Percentiles rank a stretch among this genome's conserved stretches.
Evolutionary conservation across 2,888 invertebrate species (phyloP).

Genomic region (Lasioglossum malachurum): DNA sequence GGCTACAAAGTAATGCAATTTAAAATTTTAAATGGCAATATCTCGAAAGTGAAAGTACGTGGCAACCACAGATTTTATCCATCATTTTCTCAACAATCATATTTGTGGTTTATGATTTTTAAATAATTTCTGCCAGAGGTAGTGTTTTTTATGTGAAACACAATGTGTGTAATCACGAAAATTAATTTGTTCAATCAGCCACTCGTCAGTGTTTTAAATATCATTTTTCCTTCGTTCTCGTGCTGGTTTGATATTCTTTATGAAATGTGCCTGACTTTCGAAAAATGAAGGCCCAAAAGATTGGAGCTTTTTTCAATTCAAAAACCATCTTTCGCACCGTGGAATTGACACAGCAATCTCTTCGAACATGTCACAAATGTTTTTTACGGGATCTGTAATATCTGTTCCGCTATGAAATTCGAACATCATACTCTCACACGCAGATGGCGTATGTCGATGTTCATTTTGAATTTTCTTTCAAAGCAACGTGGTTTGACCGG

Average conservation of each 20-base stretch:
- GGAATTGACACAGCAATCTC: slow-evolving; percentile 2
- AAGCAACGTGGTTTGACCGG: not conserved
- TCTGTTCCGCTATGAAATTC: not conserved
- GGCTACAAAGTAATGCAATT: too few species aligned
- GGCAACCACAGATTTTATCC: too few species aligned
- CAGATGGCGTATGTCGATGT: not conserved
- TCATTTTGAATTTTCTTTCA: not conserved
- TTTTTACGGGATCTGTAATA: not conserved
- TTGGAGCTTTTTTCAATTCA: not conserved
- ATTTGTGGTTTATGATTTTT: too few species aligned
- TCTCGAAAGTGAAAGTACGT: too few species aligned
- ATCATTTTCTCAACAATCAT: too few species aligned
- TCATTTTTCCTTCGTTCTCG: not conserved
- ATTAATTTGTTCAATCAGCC: not conserved
- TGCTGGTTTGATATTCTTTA: not conserved
- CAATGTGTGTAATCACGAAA: too few species aligned
- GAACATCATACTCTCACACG: not conserved
- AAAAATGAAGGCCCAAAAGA: not conserved
- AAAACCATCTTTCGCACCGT: not conserved
- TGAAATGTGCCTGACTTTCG: not conserved
- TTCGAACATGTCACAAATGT: not conserved
- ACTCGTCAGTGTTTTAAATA: not conserved
- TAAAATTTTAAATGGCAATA: too few species aligned
- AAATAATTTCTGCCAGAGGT: too few species aligned
- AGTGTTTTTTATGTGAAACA: too few species aligned